Base-by-base conservation (phyloP, 2,113 vertebrate species). In the Poeciliopsis occidentalis region DNA sequence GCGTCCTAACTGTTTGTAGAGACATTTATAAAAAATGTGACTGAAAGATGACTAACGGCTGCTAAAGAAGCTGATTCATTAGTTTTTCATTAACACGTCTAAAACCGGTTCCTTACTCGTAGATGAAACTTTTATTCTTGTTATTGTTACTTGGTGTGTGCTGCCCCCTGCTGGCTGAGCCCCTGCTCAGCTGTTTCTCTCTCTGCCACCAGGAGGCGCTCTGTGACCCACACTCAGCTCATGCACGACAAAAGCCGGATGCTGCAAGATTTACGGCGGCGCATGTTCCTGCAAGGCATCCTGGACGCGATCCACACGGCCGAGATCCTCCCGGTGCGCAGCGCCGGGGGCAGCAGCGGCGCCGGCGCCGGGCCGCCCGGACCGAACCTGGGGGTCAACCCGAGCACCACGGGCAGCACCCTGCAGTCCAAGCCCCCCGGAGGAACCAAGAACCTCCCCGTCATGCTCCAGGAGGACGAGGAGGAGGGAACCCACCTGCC, bases 171-270 rank as follows among this genome's bases (percentile, higher is more conserved):
- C 22, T n/a, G 22, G 22, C 27, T 27, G 1, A 27, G 27, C 27
- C 27, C 27, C 27, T 27, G 24, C 51, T 24, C 51, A 54, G 7
- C 19, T 54, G 51, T 57, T 57, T 57, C 8, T 67, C 34, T 19
- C 4, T 75, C 13, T 63, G 15, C 17, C 13, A 24, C 34, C 75
- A 98, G 98, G 80, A 96, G 95, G 75, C 95, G 98, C 4, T 97
- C 97, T 0, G 98, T 99, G 82, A 96, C 95, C 0, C 97, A 99
- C 66, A 96, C 98, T n/a, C 98, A 99, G 94, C 94, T 99, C 19
- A 92, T 99, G 90, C 98, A 99, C 22, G 98, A 99, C 91, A 99
- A 98, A 84, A 95, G 97, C 27, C 96, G 96, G 70, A 95, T 95
- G 13, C 94, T 98, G 82, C 97, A 99, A 83, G 97, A 99, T 44